Evolutionary conservation across 2,797 vertebrate genomes (phyloP), one percentile per base, ranked within the genome.

Genomic region (Rallus crepitans): DNA sequence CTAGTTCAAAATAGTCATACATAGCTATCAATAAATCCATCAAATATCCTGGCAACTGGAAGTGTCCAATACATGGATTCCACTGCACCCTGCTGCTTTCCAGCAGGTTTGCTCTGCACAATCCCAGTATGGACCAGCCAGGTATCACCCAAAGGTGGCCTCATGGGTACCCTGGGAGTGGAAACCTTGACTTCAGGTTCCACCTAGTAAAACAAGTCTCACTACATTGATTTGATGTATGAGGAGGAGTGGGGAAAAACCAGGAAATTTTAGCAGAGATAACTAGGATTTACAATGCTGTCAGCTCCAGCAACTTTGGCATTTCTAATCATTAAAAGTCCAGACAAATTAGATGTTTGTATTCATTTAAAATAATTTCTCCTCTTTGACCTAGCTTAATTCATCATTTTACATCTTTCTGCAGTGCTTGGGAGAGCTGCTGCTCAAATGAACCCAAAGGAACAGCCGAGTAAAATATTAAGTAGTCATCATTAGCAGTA

Each of bases 111-210:
- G 77, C 66, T 31, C 90, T 78, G 13, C 63, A 71, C 85, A 95
- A 96, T 91, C 96, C 96, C 97, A 96, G 98, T 95, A 90, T 85
- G 90, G 95, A 79, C 83, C 81, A 80, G 93, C 89, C 94, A 94
- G 92, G 93, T 89, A 48, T 89, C 94, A 90, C 90, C 92, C 92
- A 91, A 80, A 96, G 55, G 56, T 65, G 77, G 96, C 89, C 97
- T 95, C 87, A 57, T 18, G 82, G 96, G 91, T 87, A 82, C 42
- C 23, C n/a, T 63, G 82, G 96, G 87, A 92, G 9, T 93, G 96
- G 96, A 97, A 97, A 95, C 89, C 84, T 89, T 96, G 91, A 94
- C 95, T 97, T 95, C 78, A 87, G 52, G 33, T 94, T 97, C 93
- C 84, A 76, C 87, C 94, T 33, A 77, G 83, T 24, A 80, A 50